A percentile compares a stretch with the other conserved stretches of the same genome.
These are phyloP conservation scores for Leguminivora glycinivorella DNA, from an alignment of 1,140 invertebrate species.

Conservation along the genomic window DNA sequence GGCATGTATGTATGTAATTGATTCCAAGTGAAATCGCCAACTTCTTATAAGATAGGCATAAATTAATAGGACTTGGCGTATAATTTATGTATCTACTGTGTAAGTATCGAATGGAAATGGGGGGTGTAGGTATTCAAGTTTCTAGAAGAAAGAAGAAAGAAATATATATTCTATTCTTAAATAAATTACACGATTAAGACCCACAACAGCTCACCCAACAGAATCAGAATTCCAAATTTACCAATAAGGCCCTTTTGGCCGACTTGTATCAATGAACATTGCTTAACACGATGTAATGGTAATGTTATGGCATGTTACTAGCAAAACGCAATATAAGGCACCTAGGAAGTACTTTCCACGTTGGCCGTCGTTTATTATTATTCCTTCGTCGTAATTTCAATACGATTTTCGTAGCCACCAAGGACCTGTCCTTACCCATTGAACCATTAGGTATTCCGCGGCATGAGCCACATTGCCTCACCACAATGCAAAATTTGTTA, in stretches of 20 bases:
- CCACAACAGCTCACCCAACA: too few relatives aligned
- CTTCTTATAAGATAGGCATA: too few relatives aligned
- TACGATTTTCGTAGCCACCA: conserved; percentile 76
- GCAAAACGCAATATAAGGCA: conserved; percentile 34
- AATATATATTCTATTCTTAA: too few relatives aligned
- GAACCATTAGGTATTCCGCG: conserved; percentile 73
- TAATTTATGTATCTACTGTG: too few relatives aligned
- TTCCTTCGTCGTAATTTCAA: conserved; percentile 69
- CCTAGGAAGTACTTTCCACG: conserved; percentile 55
- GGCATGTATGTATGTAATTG: too few relatives aligned
- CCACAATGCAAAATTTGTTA: conserved; percentile 76
- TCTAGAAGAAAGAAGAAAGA: too few relatives aligned
- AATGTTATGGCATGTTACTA: neutral
- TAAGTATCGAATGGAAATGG: too few relatives aligned
- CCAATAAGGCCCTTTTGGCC: neutral
- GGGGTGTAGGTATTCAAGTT: too few relatives aligned
- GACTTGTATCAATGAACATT: neutral
- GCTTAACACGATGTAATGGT: neutral
- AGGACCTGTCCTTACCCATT: conserved; percentile 73
- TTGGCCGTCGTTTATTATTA: conserved; percentile 67
- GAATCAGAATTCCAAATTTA: too few relatives aligned
- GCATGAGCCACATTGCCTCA: conserved; percentile 69
- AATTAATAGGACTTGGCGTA: too few relatives aligned
- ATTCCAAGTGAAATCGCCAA: too few relatives aligned
- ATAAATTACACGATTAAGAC: too few relatives aligned